Evolutionary conservation across 2,113 vertebrate species (phyloP).

Genomic region (Caranx melampygus): DNA sequence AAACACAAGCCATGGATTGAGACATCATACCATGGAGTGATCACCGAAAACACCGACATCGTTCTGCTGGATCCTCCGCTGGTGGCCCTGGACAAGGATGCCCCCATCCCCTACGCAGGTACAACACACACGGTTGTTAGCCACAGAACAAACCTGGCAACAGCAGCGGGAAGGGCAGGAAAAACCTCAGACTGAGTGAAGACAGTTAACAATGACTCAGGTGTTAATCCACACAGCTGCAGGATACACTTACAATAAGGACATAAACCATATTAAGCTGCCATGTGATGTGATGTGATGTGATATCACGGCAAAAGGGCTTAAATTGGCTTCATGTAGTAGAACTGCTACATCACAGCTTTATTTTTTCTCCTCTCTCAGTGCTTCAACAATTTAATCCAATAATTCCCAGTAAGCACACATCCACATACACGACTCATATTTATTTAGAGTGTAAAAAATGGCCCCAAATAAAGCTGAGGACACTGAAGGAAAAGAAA

Average conservation of each 20-base stretch:
- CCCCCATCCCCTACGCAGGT: conserved; percentile 97
- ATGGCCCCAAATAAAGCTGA: conserved; percentile 58
- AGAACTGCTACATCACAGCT: conserved; percentile 37
- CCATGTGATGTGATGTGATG: conserved; percentile 51
- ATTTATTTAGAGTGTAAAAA: conserved; percentile 51
- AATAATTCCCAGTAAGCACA: conserved; percentile 46
- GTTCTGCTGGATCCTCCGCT: conserved; percentile 96
- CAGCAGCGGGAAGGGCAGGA: not conserved
- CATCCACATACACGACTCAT: conserved; percentile 37
- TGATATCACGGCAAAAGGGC: conserved; percentile 34
- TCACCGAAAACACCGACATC: conserved; percentile 95
- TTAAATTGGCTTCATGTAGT: conserved; percentile 43
- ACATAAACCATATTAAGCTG: conserved; percentile 43
- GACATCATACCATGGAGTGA: conserved; percentile 95
- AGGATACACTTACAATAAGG: conserved; percentile 38
- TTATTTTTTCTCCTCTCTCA: conserved; percentile 13
- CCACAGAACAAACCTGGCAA: not conserved
- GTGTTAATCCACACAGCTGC: conserved; percentile 43
- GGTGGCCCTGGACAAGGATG: conserved; percentile 97
- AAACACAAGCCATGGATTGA: conserved; percentile 99
- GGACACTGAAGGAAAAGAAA: conserved; percentile 12
- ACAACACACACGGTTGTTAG: conserved; percentile 45
- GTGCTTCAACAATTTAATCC: conserved; percentile 50
- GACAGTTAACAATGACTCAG: conserved; percentile 28
- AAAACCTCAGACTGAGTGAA: conserved; percentile 8